Percentiles rank a stretch among this genome's conserved stretches.
Evolutionary conservation across 2,113 vertebrate species (phyloP).

Genomic region (Lophochroa leadbeateri): DNA sequence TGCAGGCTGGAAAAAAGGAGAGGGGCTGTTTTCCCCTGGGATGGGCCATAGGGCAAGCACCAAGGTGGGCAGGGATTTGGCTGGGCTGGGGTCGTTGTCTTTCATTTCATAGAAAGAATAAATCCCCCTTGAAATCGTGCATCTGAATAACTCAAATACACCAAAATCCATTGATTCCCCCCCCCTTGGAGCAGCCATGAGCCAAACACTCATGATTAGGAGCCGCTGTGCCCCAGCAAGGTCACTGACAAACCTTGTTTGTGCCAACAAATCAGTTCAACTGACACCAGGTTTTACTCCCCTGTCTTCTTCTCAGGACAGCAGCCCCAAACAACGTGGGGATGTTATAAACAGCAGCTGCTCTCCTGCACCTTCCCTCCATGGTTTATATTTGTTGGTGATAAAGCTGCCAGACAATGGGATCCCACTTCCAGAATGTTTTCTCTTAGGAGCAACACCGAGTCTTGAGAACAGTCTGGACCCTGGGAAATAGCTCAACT

Average conservation of each 20-base stretch:
- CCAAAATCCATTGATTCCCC: background rate
- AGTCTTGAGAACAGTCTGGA: background rate
- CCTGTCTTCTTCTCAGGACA: background rate
- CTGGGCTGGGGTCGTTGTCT: background rate
- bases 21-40: background rate
- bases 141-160: background rate
- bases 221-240: background rate
- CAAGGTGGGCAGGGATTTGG: background rate
- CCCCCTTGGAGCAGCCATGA: rapidly evolving
- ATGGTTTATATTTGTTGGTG: background rate
- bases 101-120: background rate
- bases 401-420: background rate
- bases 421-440: background rate
- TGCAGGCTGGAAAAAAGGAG: background rate
- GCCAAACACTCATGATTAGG: background rate
- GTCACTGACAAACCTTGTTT: background rate
- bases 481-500: background rate
- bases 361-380: background rate
- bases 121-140: background rate
- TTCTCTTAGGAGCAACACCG: background rate
- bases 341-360: slow-evolving; percentile 27
- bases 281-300: background rate
- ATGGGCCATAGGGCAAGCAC: background rate
- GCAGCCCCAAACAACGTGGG: background rate
- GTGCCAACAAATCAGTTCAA: background rate